These are phyloP conservation scores for Arothron firmamentum DNA, from an alignment of 2,113 vertebrate species.

Conservation along the genomic window DNA sequence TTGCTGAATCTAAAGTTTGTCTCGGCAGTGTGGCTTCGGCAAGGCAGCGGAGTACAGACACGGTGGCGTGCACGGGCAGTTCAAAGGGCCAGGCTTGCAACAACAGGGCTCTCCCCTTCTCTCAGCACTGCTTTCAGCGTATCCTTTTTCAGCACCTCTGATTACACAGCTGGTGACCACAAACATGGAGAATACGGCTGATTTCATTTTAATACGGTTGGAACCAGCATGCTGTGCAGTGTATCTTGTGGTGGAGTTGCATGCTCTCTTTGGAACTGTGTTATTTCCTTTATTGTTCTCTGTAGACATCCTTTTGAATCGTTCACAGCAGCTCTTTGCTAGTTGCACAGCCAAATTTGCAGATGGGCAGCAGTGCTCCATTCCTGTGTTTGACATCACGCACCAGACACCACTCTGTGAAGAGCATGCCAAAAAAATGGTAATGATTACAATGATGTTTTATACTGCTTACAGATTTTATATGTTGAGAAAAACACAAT, in stretches of 20 bases:
- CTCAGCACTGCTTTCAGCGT: conserved; percentile 97
- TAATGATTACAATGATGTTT: conserved; percentile 58
- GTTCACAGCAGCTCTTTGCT: conserved; percentile 97
- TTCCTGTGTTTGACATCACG: conserved; percentile 98
- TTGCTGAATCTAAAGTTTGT: conserved; percentile 30
- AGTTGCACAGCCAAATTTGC: conserved; percentile 99
- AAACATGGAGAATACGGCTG: neutral
- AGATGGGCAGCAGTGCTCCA: conserved; percentile 95
- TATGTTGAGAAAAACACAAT: too few species aligned
- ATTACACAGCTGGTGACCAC: neutral
- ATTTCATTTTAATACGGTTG: neutral
- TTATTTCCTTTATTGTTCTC: conserved; percentile 74
- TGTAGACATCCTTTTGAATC: conserved; percentile 95
- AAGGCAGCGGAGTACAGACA: conserved; percentile 73
- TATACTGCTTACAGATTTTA: too few species aligned
- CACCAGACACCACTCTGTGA: conserved; percentile 98
- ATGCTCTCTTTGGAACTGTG: neutral
- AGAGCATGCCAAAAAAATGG: conserved; percentile 99
- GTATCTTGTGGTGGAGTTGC: neutral
- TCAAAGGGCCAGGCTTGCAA: conserved; percentile 86
- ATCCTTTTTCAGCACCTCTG: conserved; percentile 74
- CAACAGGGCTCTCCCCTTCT: conserved; percentile 91
- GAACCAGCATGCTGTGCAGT: neutral
- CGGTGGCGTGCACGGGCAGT: conserved; percentile 82
- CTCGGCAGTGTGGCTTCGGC: conserved; percentile 74